Evolutionary conservation across 1,140 invertebrate genomes (phyloP), one percentile per base, ranked within the genome.

Genomic region (Drosophila nebulosa): DNA sequence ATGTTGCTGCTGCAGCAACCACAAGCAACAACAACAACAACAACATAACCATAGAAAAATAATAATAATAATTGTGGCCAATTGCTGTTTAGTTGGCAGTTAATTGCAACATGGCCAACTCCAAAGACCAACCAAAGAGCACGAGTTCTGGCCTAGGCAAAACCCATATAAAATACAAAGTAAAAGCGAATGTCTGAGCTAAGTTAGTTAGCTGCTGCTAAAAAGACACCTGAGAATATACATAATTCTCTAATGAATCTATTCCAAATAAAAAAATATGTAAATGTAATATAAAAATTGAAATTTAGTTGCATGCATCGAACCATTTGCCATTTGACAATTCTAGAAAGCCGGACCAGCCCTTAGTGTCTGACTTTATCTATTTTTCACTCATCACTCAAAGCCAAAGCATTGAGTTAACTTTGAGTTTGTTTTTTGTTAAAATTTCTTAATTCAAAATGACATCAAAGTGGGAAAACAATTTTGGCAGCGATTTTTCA

Each of bases 21-120:
- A 55, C 70, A 76, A 58, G n/a, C 66, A 65, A 56, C 69, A 52
- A 46, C 55, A 53, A 21, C 52, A 53, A 7, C 12, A 24, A 61
- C 50, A 63, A 72, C 67, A 66, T 68, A 84, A 64, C 67, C 77
- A 78, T 77, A 75, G 61, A 64, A 78, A 73, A 86, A 86, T 74
- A 73, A 86, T 81, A 86, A 86, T 86, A 88, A 86, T 86, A 86
- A 86, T 86, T 86, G 81, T 86, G 70, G 81, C 81, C 81, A 86
- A 86, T 86, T 86, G 81, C 74, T 86, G 83, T 77, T 86, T 86
- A 86, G 81, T 81, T 86, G 80, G 74, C 74, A 86, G 81, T 86
- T 86, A 86, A 86, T 86, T 86, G 81, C 81, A 81, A 88, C 81
- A 88, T 81, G 74, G 67, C 78, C 74, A 78, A 80, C n/a, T n/a